These are phyloP conservation scores for Acleris holmiana DNA, from an alignment of 2,888 invertebrate genomes.

Conservation along the genomic window DNA sequence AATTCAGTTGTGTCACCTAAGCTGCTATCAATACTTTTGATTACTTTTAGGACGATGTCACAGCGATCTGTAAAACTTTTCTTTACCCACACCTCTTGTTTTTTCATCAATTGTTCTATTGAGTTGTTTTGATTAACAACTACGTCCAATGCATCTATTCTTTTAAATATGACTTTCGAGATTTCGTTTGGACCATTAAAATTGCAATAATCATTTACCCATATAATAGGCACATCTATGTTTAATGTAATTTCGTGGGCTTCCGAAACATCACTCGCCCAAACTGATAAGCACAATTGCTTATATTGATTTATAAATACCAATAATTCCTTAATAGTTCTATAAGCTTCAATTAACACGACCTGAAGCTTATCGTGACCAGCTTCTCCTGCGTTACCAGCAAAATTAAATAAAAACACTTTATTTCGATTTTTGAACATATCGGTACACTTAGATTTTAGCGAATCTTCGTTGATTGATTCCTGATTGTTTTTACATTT, in stretches of 20 bases:
- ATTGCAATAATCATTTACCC: slow-evolving; percentile 59
- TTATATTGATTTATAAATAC: slow-evolving; percentile 45
- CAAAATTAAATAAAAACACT: slow-evolving; percentile 47
- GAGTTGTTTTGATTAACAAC: slow-evolving; percentile 8
- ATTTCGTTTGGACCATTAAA: slow-evolving; percentile 52
- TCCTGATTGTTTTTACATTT: slow-evolving; percentile 43
- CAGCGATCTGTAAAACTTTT: slow-evolving; percentile 17
- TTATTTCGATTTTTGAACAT: slow-evolving; percentile 41
- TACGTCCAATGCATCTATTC: slow-evolving; percentile 27
- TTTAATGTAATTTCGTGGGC: slow-evolving; percentile 56
- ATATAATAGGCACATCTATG: slow-evolving; percentile 46
- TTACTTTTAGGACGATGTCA: slow-evolving; percentile 9
- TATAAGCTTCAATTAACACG: slow-evolving; percentile 55
- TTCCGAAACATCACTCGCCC: slow-evolving; percentile 56
- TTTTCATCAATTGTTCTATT: slow-evolving; percentile 14
- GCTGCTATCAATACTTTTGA: slow-evolving; percentile 23
- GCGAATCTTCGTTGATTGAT: not conserved
- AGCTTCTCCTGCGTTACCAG: slow-evolving; percentile 27
- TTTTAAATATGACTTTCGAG: slow-evolving; percentile 38
- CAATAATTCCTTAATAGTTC: slow-evolving; percentile 63
- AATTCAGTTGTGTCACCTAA: slow-evolving; percentile 43
- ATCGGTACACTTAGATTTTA: slow-evolving; percentile 34
- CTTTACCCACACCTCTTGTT: slow-evolving; percentile 32
- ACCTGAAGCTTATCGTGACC: not conserved
- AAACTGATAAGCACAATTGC: slow-evolving; percentile 55